Evolutionary conservation across 2,797 vertebrate species (phyloP), one percentile per base, ranked within the genome.

Genomic region (Typhlichthys subterraneus): DNA sequence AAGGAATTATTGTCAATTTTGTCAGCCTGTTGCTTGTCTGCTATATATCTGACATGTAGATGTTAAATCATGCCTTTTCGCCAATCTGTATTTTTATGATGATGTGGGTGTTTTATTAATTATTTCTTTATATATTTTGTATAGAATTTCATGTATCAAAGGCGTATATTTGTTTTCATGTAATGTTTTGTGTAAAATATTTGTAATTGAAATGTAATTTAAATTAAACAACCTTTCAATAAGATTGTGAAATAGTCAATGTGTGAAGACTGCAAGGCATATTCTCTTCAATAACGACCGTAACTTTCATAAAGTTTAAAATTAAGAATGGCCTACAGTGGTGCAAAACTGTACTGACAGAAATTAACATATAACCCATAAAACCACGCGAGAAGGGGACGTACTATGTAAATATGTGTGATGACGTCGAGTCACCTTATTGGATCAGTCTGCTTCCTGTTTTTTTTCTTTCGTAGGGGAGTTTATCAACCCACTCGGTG

Each of bases 371-470:
- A 42, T 10, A 42, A 42, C 1, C 8, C 38, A 42, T 10, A 42
- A 42, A 29, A 42, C 38, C 38, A 42, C 38, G 8, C 9, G 38
- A 6, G 38, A 42, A 42, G 38, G 38, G 8, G 38, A 42, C 38
- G 38, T 9, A 10, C 38, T 42, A 42, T 6, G 38, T 8, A 42
- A 42, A 42, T 73, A 87, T 5, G 86, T 47, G 45, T 49, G 17
- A 0, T 0, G 0, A 45, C 77, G 52, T 65, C 0, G 0, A 45
- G 9, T 14, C 42, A 50, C 13, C 1, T 70, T 13, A 90, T 91
- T 92, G 88, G 89, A 23, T 63, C 1, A 12, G 1, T 2, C 1
- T n/a, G 75, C 90, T 93, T 82, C 80, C 80, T 54, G 72, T 29
- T 78, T 90, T 85, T 76, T 71, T 84, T 86, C 76, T 88, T 85